Conservation (phyloP, 2,797 vertebrate genomes). For the Phrynocephalus vlangalii region DNA sequence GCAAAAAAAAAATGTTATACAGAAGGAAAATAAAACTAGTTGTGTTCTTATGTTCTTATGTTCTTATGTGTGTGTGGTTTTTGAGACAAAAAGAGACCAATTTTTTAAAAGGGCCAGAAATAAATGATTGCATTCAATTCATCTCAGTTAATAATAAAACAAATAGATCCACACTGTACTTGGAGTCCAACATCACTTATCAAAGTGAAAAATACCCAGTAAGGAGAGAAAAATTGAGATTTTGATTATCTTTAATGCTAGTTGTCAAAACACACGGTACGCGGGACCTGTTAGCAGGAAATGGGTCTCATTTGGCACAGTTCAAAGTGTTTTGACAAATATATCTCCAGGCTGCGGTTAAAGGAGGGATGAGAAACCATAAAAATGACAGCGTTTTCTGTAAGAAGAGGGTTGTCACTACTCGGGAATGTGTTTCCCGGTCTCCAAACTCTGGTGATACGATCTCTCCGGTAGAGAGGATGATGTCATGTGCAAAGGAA, state of each 20-base stretch:
- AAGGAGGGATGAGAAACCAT: conserved; percentile 12
- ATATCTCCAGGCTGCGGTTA: conserved; percentile 37
- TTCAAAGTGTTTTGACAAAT: conserved; percentile 22
- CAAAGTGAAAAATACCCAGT: neutral
- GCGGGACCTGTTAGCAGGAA: conserved; percentile 13
- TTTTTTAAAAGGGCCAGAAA: neutral
- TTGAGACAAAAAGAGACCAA: neutral
- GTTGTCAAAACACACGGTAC: conserved; percentile 20
- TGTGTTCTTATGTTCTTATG: no score
- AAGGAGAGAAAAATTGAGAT: conserved; percentile 27
- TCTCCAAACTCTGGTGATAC: no score
- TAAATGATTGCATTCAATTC: neutral
- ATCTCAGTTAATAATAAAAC: neutral
- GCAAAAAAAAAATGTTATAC: neutral
- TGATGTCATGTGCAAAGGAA: no score
- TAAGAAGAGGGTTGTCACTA: no score
- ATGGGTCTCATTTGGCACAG: neutral
- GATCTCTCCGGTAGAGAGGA: neutral
- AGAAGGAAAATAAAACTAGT: neutral
- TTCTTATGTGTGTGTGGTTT: neutral
- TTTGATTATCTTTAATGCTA: neutral
- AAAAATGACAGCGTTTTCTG: conserved; percentile 35
- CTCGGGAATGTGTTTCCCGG: no score
- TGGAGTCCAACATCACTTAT: conserved; percentile 5
- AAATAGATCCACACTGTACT: conserved; percentile 9